Base-by-base conservation (phyloP, 2,113 vertebrate genomes). In the Periophthalmodon schlosseri region DNA sequence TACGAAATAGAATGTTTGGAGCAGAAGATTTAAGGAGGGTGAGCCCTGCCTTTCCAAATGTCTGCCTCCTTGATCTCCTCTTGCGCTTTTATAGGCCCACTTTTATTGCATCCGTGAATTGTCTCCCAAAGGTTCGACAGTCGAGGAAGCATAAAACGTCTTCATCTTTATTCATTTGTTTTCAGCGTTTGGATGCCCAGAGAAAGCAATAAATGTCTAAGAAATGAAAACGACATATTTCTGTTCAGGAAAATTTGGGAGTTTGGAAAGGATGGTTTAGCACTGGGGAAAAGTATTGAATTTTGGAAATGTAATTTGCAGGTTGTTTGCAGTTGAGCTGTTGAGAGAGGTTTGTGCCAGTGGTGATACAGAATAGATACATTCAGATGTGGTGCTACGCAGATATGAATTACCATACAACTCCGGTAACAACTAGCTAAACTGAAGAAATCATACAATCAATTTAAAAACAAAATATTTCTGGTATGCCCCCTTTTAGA, bases 101-200 rank as follows among this genome's bases (percentile, higher is more conserved):
- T 88, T 90, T 91, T 84, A 91, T 85, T 85, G 79, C 84, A 86
- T 87, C 81, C 49, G n/a, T 61, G 61, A 86, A 81, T 87, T 88
- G 85, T 91, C 82, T 87, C 81, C 61, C 72, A 80, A 72, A 85
- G 74, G 83, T 84, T 85, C 82, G 77, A 77, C 56, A 23, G 75
- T 84, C 82, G 76, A 74, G 81, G 75, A 86, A 80, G 71, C 76
- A 86, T 81, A 83, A 90, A 88, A 85, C 49, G 52, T 76, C 34
- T 74, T 76, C 72, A 81, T 86, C 72, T 84, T 84, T 83, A 84
- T 84, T 88, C 70, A 77, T 65, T 33, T 75, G 70, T 67, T 77
- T 82, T 84, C 34, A 33, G 57, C 57, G 21, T 84, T 83, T 82
- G 54, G 80, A 65, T 87, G 52, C 49, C 68, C 68, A 56, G 73